These are phyloP conservation scores for Tricholaema leucomelas DNA, from an alignment of 2,113 vertebrate genomes.

Conservation along the genomic window DNA sequence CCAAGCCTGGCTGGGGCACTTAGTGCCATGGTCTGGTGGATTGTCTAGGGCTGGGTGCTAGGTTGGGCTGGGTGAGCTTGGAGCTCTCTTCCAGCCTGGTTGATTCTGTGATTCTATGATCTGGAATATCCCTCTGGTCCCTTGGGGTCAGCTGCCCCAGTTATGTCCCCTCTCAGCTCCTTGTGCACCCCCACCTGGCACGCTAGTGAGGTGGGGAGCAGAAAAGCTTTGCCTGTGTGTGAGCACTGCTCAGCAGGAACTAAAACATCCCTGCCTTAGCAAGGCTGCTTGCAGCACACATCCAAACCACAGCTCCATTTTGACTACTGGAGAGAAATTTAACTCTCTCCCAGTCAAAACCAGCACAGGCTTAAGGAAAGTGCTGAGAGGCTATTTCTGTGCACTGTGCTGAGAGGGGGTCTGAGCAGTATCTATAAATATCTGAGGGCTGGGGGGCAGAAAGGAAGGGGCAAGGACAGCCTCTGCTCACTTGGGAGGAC, in stretches of 20 bases:
- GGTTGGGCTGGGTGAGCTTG: too few relatives aligned
- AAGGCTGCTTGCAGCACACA: neutral
- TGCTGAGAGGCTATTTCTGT: neutral
- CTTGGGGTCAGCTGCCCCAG: too few relatives aligned
- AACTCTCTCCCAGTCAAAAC: neutral
- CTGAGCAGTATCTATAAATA: too few relatives aligned
- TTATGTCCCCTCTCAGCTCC: too few relatives aligned
- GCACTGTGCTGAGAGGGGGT: neutral
- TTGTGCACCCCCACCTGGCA: neutral
- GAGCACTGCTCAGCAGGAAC: neutral
- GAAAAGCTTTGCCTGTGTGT: neutral
- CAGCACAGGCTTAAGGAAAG: neutral
- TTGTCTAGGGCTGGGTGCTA: too few relatives aligned
- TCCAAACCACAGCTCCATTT: neutral
- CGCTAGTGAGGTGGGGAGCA: neutral
- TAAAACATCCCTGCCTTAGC: neutral
- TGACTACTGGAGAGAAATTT: neutral
- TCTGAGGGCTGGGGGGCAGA: too few relatives aligned
- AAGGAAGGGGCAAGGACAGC: too few relatives aligned
- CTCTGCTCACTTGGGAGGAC: neutral
- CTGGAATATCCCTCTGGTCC: too few relatives aligned
- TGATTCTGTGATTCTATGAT: too few relatives aligned
- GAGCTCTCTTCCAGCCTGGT: too few relatives aligned
- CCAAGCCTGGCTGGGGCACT: too few relatives aligned
- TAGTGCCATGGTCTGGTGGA: too few relatives aligned